These are phyloP conservation scores for Amphipoea oculea DNA, from an alignment of 2,888 invertebrate species.

Conservation along the genomic window DNA sequence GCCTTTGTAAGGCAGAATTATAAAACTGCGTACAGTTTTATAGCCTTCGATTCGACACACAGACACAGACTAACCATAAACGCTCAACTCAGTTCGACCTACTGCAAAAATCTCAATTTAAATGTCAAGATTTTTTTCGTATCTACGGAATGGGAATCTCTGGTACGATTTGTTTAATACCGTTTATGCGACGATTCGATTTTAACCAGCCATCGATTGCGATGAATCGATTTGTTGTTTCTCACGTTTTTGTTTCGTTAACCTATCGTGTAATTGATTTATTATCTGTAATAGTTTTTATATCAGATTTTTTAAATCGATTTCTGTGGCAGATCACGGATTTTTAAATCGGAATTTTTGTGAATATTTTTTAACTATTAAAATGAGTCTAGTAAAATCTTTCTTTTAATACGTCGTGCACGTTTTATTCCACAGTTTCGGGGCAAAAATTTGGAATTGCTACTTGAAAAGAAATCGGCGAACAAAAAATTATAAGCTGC, in stretches of 20 bases:
- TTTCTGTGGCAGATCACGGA: slow-evolving; percentile 58
- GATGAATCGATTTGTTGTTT: slow-evolving; percentile 82
- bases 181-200: slow-evolving; percentile 83
- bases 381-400: slow-evolving; percentile 1
- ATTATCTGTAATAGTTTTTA: slow-evolving; percentile 79
- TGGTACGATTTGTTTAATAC: slow-evolving; percentile 85
- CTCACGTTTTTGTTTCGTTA: slow-evolving; percentile 89
- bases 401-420: slow-evolving; percentile 13
- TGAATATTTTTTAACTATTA: slow-evolving; percentile 17
- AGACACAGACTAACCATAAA: slow-evolving; percentile 74
- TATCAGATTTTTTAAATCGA: slow-evolving; percentile 69
- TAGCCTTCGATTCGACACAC: slow-evolving; percentile 77
- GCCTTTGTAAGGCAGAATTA: slow-evolving; percentile 78
- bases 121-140: slow-evolving; percentile 69
- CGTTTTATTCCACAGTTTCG: slow-evolving; percentile 22
- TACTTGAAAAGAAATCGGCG: slow-evolving; percentile 40
- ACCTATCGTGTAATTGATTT: slow-evolving; percentile 85
- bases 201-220: slow-evolving; percentile 84
- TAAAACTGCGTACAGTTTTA: slow-evolving; percentile 80
- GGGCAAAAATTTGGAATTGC: slow-evolving; percentile 15
- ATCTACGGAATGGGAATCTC: slow-evolving; percentile 75
- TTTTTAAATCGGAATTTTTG: slow-evolving; percentile 39
- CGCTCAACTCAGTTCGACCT: slow-evolving; percentile 60
- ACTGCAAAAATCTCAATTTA: slow-evolving; percentile 66
- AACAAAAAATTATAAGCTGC: slow-evolving; percentile 48